Conservation (phyloP, 2,888 invertebrate species). For the Tetanocera ferruginea region DNA sequence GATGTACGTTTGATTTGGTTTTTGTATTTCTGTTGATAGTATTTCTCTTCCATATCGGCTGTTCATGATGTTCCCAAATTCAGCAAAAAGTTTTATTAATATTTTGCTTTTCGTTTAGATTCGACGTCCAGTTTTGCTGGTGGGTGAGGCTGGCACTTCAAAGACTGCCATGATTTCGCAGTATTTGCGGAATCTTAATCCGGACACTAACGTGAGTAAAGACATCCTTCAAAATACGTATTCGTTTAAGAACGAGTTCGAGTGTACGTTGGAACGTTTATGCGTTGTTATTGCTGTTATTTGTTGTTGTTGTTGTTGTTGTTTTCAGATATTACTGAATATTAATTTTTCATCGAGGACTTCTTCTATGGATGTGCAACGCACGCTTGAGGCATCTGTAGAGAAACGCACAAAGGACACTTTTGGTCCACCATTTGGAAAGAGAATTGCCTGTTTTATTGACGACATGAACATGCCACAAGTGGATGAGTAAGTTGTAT, state of each 20-base stretch:
- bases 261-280: background rate
- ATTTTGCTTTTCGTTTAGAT: conserved; percentile 68
- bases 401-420: conserved; percentile 92
- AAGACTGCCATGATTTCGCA: conserved; percentile 91
- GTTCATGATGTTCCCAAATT: conserved; percentile 2
- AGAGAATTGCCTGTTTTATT: conserved; percentile 89
- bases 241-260: background rate
- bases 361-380: conserved; percentile 90
- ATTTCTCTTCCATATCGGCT: background rate
- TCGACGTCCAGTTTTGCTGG: conserved; percentile 83
- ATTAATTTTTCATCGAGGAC: conserved; percentile 94
- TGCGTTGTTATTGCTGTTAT: conserved; percentile 24
- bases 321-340: conserved; percentile 78
- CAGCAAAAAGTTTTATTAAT: conserved; percentile 20
- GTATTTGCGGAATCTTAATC: conserved; percentile 80
- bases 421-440: conserved; percentile 91
- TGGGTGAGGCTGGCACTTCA: conserved; percentile 93
- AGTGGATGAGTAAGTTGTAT: conserved; percentile 71
- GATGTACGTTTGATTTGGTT: conserved; percentile 71
- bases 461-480: conserved; percentile 97
- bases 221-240: background rate
- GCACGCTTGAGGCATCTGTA: conserved; percentile 87
- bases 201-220: conserved; percentile 76
- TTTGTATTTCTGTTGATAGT: too few species aligned
- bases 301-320: conserved; percentile 34